Evolutionary conservation across 2,113 vertebrate species (phyloP).

Genomic region (Platycercus adscitus): DNA sequence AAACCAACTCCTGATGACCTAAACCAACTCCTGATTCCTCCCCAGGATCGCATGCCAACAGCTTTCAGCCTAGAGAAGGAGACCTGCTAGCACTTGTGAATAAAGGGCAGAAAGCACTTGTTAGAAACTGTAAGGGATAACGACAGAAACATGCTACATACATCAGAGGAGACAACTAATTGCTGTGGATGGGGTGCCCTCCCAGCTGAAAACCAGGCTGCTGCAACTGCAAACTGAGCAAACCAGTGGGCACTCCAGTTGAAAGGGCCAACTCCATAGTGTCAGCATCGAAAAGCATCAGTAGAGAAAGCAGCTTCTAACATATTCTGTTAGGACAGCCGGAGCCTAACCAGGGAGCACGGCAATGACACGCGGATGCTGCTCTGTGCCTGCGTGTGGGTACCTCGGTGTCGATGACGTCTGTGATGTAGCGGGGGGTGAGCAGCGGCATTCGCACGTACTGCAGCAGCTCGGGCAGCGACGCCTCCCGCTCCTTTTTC

Average conservation of each 20-base stretch:
- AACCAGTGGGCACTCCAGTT: not conserved
- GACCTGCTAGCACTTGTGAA: fast-evolving
- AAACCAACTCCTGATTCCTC: not conserved
- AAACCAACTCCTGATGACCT: not conserved
- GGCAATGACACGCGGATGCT: fast-evolving
- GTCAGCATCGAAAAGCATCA: not conserved
- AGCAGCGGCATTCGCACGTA: constrained; percentile 96
- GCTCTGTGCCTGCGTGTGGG: not conserved
- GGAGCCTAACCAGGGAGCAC: not conserved
- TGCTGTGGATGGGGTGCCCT: not conserved
- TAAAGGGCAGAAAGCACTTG: not conserved
- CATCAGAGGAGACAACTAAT: not conserved
- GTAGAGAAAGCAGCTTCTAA: not conserved
- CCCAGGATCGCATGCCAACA: not conserved
- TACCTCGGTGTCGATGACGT: constrained; percentile 97
- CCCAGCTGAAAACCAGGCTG: fast-evolving
- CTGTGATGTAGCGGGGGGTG: constrained; percentile 96
- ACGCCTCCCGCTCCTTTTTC: constrained; percentile 88
- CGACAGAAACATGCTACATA: not conserved
- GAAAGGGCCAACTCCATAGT: not conserved
- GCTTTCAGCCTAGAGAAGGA: not conserved
- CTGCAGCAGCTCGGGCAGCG: constrained; percentile 90
- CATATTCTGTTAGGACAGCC: fast-evolving
- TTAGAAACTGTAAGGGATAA: not conserved
- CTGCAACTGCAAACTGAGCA: not conserved